Conservation (phyloP, 2,113 vertebrate genomes). For the Tamias sibiricus region DNA sequence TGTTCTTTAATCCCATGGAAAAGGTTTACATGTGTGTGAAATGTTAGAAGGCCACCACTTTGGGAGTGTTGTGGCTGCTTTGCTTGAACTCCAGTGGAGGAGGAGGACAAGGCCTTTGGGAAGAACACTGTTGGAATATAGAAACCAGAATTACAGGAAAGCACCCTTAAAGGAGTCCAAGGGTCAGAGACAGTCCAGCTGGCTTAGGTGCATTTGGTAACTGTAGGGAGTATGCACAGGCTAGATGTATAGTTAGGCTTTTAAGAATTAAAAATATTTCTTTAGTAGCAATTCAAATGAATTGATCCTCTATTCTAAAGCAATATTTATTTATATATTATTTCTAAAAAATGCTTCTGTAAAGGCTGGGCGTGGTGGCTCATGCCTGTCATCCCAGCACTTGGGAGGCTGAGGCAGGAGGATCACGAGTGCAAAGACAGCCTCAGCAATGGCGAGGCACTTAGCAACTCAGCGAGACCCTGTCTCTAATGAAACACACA, state of each 20-base stretch:
- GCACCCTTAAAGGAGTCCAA: not conserved
- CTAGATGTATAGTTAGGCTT: not conserved
- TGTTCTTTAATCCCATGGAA: not conserved
- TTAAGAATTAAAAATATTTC: too few species aligned
- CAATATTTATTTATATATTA: conserved; percentile 22
- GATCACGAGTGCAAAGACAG: too few species aligned
- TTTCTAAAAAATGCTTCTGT: conserved; percentile 45
- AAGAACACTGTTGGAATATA: not conserved
- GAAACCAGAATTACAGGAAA: not conserved
- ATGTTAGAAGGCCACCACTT: not conserved
- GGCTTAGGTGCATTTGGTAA: not conserved
- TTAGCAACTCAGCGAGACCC: too few species aligned
- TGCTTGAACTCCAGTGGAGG: not conserved
- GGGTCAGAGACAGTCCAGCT: not conserved
- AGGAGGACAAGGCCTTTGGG: not conserved
- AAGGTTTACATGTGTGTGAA: not conserved
- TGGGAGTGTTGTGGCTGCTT: not conserved
- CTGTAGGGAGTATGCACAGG: too few species aligned
- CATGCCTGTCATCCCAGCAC: too few species aligned
- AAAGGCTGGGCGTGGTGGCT: too few species aligned
- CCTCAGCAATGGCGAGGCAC: too few species aligned
- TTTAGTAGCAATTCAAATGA: conserved; percentile 25
- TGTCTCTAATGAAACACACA: too few species aligned
- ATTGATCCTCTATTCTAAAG: conserved; percentile 42
- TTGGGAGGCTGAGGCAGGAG: too few species aligned